phyloP scores from a whole-genome alignment of 2,888 invertebrate genomes.

The Blomia tropicalis region DNA sequence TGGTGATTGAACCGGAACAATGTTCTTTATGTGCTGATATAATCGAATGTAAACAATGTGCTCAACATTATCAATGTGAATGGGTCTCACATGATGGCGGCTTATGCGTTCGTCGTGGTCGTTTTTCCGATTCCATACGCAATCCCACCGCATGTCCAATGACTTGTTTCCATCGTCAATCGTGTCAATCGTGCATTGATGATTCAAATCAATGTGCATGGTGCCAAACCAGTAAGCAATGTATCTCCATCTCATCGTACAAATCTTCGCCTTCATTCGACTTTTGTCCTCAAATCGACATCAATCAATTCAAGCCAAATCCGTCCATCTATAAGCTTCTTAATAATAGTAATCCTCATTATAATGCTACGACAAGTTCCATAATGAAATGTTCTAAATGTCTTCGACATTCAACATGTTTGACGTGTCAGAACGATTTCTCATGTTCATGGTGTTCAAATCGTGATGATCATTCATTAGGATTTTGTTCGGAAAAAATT shows the following conservation, averaged over 20 bases:
- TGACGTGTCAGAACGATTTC: conserved; percentile 6
- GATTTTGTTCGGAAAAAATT: neutral
- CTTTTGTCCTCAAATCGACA: neutral
- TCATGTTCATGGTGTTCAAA: conserved; percentile 27
- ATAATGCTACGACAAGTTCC: neutral
- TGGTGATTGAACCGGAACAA: conserved; percentile 61
- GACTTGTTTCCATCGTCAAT: neutral
- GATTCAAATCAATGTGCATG: conserved; percentile 78
- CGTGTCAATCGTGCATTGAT: conserved; percentile 49
- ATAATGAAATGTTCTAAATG: neutral
- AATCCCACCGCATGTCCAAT: neutral
- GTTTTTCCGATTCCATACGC: neutral
- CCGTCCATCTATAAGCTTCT: neutral
- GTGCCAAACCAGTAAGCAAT: conserved; percentile 78
- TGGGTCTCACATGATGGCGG: neutral
- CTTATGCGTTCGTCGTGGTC: neutral
- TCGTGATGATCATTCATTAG: conserved; percentile 30
- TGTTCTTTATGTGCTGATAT: conserved; percentile 77
- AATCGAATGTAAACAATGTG: conserved; percentile 70
- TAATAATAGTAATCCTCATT: neutral
- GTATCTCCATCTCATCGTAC: conserved; percentile 87
- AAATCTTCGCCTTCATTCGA: conserved; percentile 81
- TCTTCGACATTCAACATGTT: conserved; percentile 34
- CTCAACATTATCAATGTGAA: conserved; percentile 37
- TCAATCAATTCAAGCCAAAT: neutral